Base-by-base conservation (phyloP, 2,888 invertebrate species). In the Eustalomyia histrio region DNA sequence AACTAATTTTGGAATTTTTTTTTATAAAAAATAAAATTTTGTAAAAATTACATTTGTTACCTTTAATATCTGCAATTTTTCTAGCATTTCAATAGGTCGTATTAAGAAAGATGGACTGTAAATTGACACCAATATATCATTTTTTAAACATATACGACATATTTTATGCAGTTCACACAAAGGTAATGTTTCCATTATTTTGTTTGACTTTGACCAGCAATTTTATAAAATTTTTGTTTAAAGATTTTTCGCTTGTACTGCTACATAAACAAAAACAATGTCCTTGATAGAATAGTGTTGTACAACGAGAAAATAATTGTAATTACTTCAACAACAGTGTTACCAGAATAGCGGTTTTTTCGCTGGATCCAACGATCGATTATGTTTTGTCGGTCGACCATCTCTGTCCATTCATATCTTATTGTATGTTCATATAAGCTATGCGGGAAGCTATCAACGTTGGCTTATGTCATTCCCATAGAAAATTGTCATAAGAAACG, bases 121-220 rank as follows among this genome's bases (percentile, higher is more conserved):
- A 58, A 88, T 85, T 24, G 87, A 87, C 17, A 86, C 86, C 10
- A 87, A 75, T 10, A 86, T 68, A 68, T 87, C 88, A 72, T 80
- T 86, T 83, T 87, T 87, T 39, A 88, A 82, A 69, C 88, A 89
- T 79, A 89, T 85, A 24, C 88, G 85, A 76, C 88, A 89, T n/a
- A 88, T 86, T 84, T 87, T 86, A 73, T 86, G 85, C 57, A 87
- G 71, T 47, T 80, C 78, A 16, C 67, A 76, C 24, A 83, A 39
- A 1, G 78, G 14, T 4, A 68, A 47, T 17, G 76, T 63, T 55
- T 82, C 82, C 75, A 72, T 64, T 52, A 10, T 50, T 47, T 17
- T 24, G 24, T 24, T 24, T 29, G 29, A 17, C 24, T 12, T 35
- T 12, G 65, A 63, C 10, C n/a, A 12, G 35, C 58, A 1, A 29